phyloP scores from a whole-genome alignment of 2,113 vertebrate species.

The rat (Rattus norvegicus) region GRCr8 NC_086024.1:53709001-53709500 shows the following conservation, averaged over 20 bases:
- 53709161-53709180: background rate
- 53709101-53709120: background rate
- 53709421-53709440: background rate
- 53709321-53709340: background rate
- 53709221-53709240: background rate
- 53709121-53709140: background rate
- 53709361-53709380: background rate
- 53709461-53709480: background rate
- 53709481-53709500: background rate
- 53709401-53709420: background rate
- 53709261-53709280: background rate
- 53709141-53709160: background rate
- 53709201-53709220: background rate
- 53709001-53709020: background rate
- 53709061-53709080: background rate
- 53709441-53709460: background rate
- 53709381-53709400: background rate
- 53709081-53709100: background rate
- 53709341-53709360: background rate
- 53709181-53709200: fast-evolving
- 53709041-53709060: background rate
- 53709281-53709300: background rate
- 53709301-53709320: background rate
- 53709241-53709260: background rate
- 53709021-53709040: background rate